Base-by-base conservation (phyloP, 2,113 vertebrate species). In the Hyla sarda region DNA sequence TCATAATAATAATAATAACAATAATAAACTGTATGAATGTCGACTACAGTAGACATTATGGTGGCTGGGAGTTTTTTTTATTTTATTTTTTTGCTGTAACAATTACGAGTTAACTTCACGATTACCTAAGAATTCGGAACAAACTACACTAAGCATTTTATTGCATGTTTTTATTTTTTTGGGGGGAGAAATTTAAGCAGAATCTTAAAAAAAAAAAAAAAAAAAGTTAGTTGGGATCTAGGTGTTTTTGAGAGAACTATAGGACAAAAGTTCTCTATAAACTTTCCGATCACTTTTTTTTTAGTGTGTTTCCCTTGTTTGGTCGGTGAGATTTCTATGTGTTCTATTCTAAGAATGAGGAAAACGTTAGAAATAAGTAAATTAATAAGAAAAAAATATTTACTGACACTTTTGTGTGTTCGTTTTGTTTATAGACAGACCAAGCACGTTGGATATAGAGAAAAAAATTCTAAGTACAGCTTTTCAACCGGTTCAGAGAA, bases 401-500 rank as follows among this genome's bases (percentile, higher is more conserved):
- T 28, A 28, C 73, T 75, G n/a, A 75, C 73, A 50, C 13, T 8
- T 48, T 45, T 60, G 37, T 88, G 60, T 47, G 41, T 47, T 48
- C 41, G 73, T 92, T 92, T 90, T 91, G 88, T 88, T 96, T 95
- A 91, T 93, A 96, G 96, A 98, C 93, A 95, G 96, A 95, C 96
- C 93, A 95, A 98, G 96, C 97, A 97, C 97, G 96, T 98, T 99
- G 96, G 96, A 97, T 94, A 94, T 96, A 96, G 96, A 97, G 93
- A 96, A 96, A 94, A 96, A 95, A 94, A 94, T 95, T 92, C 93
- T 96, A 93, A 96, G 96, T 94, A 96, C 95, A 94, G 95, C 95
- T 94, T 96, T 96, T 92, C 95, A 96, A 89, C 94, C 96, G 87
- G 93, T 96, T 94, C 94, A 96, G 91, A 97, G 94, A 95, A 92